A percentile compares a stretch with the other conserved stretches of the same genome.
Evolutionary conservation across 2,888 invertebrate species (phyloP).

Genomic region (Serripes groenlandicus): DNA sequence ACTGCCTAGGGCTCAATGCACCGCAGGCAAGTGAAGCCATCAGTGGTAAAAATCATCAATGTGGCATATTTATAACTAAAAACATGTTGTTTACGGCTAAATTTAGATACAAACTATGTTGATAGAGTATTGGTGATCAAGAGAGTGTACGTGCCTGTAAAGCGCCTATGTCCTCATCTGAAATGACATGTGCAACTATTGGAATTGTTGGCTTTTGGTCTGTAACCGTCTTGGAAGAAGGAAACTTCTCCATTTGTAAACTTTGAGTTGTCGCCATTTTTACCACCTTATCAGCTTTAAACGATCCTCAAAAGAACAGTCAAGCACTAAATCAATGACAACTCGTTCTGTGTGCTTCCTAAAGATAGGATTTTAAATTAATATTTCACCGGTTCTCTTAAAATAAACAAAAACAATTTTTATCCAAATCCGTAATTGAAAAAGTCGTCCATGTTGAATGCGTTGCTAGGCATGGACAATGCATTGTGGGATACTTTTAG

Average conservation of each 20-base stretch:
- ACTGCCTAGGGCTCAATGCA: no score
- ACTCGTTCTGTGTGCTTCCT: background rate
- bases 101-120: no score
- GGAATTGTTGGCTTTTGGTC: constrained; percentile 76
- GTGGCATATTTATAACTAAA: no score
- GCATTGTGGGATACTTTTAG: constrained; percentile 47
- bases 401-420: background rate
- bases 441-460: constrained; percentile 64
- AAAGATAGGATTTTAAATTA: background rate
- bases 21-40: no score
- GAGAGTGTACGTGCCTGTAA: constrained; percentile 80
- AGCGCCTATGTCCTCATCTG: constrained; percentile 84
- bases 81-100: no score
- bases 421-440: constrained; percentile 47
- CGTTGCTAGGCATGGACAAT: constrained; percentile 60
- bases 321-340: background rate
- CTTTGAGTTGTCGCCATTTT: constrained; percentile 61
- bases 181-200: constrained; percentile 84
- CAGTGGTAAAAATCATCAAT: no score
- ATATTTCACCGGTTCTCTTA: background rate
- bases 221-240: constrained; percentile 17
- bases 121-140: no score
- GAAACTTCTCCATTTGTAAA: constrained; percentile 58
- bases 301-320: background rate
- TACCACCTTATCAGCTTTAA: background rate